phyloP scores from a whole-genome alignment of 2,888 invertebrate species.

The Hartigia nigra region DNA sequence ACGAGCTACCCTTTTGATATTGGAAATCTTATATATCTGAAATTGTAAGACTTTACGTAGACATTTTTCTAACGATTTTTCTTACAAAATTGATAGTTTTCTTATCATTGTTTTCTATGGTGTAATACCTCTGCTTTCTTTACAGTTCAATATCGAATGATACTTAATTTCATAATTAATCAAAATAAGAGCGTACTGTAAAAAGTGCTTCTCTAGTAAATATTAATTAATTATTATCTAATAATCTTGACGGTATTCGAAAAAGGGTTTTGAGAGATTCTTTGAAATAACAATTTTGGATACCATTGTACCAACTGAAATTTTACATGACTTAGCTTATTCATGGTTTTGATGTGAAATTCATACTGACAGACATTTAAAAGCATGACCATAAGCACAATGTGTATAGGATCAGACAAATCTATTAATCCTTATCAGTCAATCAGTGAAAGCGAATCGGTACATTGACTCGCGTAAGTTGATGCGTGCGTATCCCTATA shows the following conservation, averaged over 20 bases:
- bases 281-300: not conserved
- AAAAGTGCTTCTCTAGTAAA: not conserved
- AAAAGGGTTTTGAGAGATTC: not conserved
- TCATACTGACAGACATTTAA: not conserved
- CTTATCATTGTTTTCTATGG: not conserved
- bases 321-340: not conserved
- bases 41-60: not conserved
- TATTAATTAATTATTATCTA: not conserved
- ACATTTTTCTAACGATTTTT: not conserved
- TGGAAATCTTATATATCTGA: not conserved
- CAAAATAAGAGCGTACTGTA: not conserved
- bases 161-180: not conserved
- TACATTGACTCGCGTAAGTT: not conserved
- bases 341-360: not conserved
- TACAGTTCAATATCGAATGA: not conserved
- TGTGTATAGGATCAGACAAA: not conserved
- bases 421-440: not conserved
- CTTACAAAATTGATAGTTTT: not conserved
- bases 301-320: not conserved
- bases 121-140: not conserved
- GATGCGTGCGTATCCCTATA: not conserved
- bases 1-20: not conserved
- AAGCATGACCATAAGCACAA: not conserved
- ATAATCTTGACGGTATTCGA: not conserved
- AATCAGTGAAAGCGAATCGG: not conserved